Evolutionary conservation across 2,797 vertebrate genomes (phyloP).

Genomic region (Rhyacichthys aspro): DNA sequence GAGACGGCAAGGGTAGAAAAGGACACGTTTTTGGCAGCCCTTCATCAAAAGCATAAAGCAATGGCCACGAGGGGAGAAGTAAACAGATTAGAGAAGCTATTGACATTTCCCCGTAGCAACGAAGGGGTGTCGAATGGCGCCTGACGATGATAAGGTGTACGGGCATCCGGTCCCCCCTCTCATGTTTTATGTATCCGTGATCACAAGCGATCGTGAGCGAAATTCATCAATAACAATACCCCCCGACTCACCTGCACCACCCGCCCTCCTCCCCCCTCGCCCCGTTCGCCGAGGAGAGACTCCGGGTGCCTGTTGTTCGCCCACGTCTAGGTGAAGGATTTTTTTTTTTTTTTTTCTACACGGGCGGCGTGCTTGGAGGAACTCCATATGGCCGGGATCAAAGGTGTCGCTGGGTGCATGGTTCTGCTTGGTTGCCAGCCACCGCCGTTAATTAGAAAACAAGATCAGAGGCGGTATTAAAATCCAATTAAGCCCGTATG

Average conservation of each 20-base stretch:
- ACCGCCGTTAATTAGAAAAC: slow-evolving; percentile 88
- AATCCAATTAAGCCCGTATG: slow-evolving; percentile 91
- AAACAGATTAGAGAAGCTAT: slow-evolving; percentile 84
- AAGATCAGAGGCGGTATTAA: slow-evolving; percentile 89
- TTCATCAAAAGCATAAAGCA: slow-evolving; percentile 78
- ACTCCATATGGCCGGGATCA: slow-evolving; percentile 88
- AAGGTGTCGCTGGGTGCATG: slow-evolving; percentile 86
- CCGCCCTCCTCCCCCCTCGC: slow-evolving; percentile 54
- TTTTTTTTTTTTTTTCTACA: slow-evolving; percentile 64
- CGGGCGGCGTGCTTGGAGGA: slow-evolving; percentile 82
- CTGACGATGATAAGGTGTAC: slow-evolving; percentile 74
- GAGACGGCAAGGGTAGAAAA: slow-evolving; percentile 66
- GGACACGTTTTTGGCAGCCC: slow-evolving; percentile 76
- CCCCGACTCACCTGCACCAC: slow-evolving; percentile 31
- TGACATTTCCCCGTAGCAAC: slow-evolving; percentile 80
- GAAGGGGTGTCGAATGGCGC: slow-evolving; percentile 65
- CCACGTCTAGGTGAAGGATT: slow-evolving; percentile 82
- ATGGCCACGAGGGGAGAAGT: slow-evolving; percentile 77
- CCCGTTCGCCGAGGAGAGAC: slow-evolving; percentile 69
- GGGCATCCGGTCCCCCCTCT: slow-evolving; percentile 71
- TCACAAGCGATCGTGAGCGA: slow-evolving; percentile 82
- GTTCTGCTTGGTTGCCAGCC: slow-evolving; percentile 87
- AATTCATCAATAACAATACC: slow-evolving; percentile 83
- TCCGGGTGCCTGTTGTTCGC: slow-evolving; percentile 75
- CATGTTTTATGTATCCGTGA: slow-evolving; percentile 84